These are phyloP conservation scores for Austrofundulus limnaeus DNA, from an alignment of 2,113 vertebrate genomes.

Conservation along the genomic window DNA sequence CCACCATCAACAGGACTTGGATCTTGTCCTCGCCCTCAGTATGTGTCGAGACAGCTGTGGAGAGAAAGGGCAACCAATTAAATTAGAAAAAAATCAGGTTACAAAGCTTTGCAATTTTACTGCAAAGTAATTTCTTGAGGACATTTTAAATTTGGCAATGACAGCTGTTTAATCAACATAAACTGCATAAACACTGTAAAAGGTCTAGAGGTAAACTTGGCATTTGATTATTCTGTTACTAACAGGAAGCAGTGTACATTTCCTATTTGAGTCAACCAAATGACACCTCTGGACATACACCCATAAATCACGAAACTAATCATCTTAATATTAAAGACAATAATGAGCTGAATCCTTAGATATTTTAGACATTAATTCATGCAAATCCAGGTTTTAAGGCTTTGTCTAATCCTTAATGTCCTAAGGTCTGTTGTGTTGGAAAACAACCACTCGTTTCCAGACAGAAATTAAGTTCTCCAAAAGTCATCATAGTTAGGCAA, in stretches of 20 bases:
- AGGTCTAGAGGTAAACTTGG: not conserved
- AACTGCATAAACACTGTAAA: not conserved
- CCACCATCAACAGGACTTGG: conserved; percentile 90
- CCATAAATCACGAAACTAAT: too few relatives aligned
- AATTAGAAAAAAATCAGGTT: conserved; percentile 3
- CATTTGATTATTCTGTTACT: conserved; percentile 1
- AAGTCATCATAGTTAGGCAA: too few relatives aligned
- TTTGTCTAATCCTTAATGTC: too few relatives aligned
- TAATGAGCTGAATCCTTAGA: not conserved
- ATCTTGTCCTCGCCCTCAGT: conserved; percentile 89
- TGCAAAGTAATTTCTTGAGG: not conserved
- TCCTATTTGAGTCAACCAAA: conserved; percentile 17
- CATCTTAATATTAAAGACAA: too few relatives aligned
- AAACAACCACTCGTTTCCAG: too few relatives aligned
- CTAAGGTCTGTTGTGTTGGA: too few relatives aligned
- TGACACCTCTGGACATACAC: not conserved
- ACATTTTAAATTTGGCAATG: conserved; percentile 23
- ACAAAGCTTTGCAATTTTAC: not conserved
- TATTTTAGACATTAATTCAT: not conserved
- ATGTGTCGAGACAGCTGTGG: conserved; percentile 84
- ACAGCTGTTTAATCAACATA: conserved; percentile 5
- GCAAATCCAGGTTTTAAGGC: not conserved
- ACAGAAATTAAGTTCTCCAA: too few relatives aligned
- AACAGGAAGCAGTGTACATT: conserved; percentile 18
- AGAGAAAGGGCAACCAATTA: conserved; percentile 3